phyloP scores from a whole-genome alignment of 2,113 vertebrate genomes.

The Dendrocopos noguchii region DNA sequence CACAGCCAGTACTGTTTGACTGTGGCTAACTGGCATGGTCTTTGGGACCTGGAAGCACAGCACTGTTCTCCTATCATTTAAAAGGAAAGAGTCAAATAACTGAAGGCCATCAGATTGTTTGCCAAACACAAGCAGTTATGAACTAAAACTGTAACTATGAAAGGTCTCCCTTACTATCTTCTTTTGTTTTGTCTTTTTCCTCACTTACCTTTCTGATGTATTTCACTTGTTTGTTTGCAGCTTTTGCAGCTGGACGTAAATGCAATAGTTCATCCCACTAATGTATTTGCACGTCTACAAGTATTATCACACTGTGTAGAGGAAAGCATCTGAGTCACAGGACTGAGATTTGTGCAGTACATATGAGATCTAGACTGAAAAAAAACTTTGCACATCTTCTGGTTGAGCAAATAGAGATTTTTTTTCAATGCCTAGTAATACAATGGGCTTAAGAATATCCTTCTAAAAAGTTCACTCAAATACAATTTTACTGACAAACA shows the following conservation, averaged over 20 bases:
- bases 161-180: neutral
- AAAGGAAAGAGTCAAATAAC: neutral
- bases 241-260: neutral
- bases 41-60: neutral
- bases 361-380: neutral
- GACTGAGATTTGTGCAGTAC: neutral
- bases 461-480: neutral
- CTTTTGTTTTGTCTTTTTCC: neutral
- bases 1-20: neutral
- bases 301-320: neutral
- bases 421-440: neutral
- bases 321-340: neutral
- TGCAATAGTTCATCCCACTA: neutral
- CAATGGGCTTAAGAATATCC: neutral
- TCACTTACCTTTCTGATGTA: neutral
- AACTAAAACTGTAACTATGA: neutral
- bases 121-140: neutral
- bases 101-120: neutral
- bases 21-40: neutral
- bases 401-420: neutral
- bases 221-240: neutral
- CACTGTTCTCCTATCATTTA: neutral
- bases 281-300: neutral
- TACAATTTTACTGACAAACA: neutral
- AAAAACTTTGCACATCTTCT: neutral